phyloP scores from a whole-genome alignment of 2,888 invertebrate species.

The Hypolimnas misippus region DNA sequence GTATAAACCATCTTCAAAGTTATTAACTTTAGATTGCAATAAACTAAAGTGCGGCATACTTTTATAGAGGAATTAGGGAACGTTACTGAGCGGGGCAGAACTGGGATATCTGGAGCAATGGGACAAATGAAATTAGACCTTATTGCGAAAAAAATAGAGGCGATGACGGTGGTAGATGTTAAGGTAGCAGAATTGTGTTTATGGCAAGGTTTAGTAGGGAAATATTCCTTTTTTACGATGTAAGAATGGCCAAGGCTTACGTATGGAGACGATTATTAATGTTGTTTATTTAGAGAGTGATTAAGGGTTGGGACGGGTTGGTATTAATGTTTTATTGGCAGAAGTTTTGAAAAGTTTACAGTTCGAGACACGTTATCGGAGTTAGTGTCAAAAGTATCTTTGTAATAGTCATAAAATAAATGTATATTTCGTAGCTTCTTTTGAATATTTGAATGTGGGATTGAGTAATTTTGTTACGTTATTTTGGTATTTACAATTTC shows the following conservation, averaged over 20 bases:
- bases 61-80: constrained; percentile 76
- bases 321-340: constrained; percentile 28
- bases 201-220: constrained; percentile 75
- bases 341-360: constrained; percentile 2
- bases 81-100: constrained; percentile 54
- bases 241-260: constrained; percentile 74
- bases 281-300: constrained; percentile 63
- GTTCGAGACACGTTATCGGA: not conserved
- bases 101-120: constrained; percentile 20
- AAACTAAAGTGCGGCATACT: constrained; percentile 78
- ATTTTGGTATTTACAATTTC: too few relatives aligned
- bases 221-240: constrained; percentile 80
- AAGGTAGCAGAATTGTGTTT: constrained; percentile 63
- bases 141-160: constrained; percentile 43
- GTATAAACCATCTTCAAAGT: constrained; percentile 58
- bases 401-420: not conserved
- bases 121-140: constrained; percentile 31
- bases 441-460: too few relatives aligned
- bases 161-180: constrained; percentile 37
- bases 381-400: not conserved
- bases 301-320: constrained; percentile 27
- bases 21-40: constrained; percentile 80
- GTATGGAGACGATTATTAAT: constrained; percentile 71
- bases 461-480: too few relatives aligned
- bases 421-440: not conserved